Conservation (phyloP, 1,140 invertebrate genomes). For the Hermatobates lingyangjiaoensis region DNA sequence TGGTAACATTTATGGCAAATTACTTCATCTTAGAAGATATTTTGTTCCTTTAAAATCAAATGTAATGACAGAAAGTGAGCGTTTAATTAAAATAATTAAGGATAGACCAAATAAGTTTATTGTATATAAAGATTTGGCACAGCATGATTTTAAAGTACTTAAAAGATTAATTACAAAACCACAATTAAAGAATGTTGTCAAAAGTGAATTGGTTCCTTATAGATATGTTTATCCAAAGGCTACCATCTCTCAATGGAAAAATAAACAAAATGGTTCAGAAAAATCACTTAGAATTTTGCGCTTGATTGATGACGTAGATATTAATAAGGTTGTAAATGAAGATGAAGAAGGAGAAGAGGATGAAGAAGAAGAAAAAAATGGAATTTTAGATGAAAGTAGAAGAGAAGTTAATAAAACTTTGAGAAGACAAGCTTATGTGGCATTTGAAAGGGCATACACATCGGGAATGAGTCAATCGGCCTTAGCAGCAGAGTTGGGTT, state of each 20-base stretch:
- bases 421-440: conserved; percentile 27
- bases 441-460: conserved; percentile 25
- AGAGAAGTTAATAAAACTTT: conserved; percentile 24
- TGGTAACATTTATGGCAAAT: conserved; percentile 26
- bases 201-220: conserved; percentile 25
- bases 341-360: conserved; percentile 27
- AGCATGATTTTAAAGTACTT: conserved; percentile 4
- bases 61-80: conserved; percentile 28
- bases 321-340: conserved; percentile 27
- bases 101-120: too few relatives aligned
- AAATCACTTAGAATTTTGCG: conserved; percentile 31
- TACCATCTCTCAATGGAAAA: conserved; percentile 29
- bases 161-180: too few relatives aligned
- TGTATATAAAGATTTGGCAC: too few relatives aligned
- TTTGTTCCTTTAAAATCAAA: conserved; percentile 35
- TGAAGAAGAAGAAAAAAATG: conserved; percentile 29
- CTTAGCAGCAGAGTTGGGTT: conserved; percentile 26
- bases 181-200: too few relatives aligned
- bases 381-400: conserved; percentile 24
- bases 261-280: conserved; percentile 29
- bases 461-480: conserved; percentile 30
- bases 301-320: conserved; percentile 24
- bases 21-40: conserved; percentile 40
- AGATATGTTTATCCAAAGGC: conserved; percentile 38
- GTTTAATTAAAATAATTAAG: too few relatives aligned